Base-by-base conservation (phyloP, 2,888 invertebrate species). In the Exephanes ischioxanthus region DNA sequence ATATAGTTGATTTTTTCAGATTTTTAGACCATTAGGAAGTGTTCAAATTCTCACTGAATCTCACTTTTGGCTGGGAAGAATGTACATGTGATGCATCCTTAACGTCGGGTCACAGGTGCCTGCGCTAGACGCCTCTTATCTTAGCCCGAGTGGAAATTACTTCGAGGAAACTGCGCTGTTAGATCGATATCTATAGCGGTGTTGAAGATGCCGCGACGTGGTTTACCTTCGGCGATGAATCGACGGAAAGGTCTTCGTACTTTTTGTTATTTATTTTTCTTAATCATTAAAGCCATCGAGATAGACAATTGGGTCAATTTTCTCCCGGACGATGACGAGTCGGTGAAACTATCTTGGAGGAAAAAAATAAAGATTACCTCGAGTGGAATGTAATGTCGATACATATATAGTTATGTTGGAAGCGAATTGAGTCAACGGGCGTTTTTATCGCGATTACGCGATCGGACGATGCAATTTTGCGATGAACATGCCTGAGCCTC, bases 401-500 rank as follows among this genome's bases (percentile, higher is more conserved):
- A 45, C 3, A 14, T 45, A 14, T 45, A 45, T 14, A 45, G 45
- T 14, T 45, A 45, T 14, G 45, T 45, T 45, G 45, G 45, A 45
- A 14, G 45, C 45, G 33, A 55, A 81, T 51, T 48, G 61, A 55
- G 58, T 11, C 7, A 53, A 33, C 41, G 61, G 19, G 70, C 61
- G 41, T 53, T 82, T 76, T 48, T 68, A 61, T 68, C 51, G 73
- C 19, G 19, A 53, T 83, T 83, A 79, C 70, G 83, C 70, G 61
- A 83, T 26, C 45, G 14, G 14, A 41, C 45, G 16, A 58, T 70
- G 58, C 51, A 37, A 37, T 68, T 70, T 78, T 58, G 41, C 45
- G 19, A 68, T 19, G 30, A 30, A 30, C 33, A 30, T 76, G 55
- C 22, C 41, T 37, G 58, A 7, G 55, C 14, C 22, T 68, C 37